Percentiles rank a stretch among this genome's conserved stretches.
Evolutionary conservation across 2,797 vertebrate species (phyloP).

Genomic region (Lycodopsis pacificus): DNA sequence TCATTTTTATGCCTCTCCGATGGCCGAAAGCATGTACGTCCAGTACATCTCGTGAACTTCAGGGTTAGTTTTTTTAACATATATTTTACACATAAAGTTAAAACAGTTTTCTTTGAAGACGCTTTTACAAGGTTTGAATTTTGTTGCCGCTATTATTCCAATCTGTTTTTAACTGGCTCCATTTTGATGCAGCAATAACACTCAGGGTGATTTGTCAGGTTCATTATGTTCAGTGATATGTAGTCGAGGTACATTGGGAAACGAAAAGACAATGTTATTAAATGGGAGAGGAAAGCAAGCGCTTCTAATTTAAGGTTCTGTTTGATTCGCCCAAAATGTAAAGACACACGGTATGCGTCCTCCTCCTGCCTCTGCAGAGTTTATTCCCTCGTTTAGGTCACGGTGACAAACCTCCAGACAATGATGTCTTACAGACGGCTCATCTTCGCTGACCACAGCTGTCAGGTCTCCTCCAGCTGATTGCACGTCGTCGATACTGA

Average conservation of each 20-base stretch:
- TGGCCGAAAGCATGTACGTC: too few species aligned
- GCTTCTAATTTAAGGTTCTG: neutral
- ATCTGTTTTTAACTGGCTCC: conserved; percentile 38
- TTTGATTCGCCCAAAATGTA: neutral
- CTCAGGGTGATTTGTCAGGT: conserved; percentile 11
- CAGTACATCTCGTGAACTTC: neutral
- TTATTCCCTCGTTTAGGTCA: neutral
- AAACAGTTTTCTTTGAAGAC: neutral
- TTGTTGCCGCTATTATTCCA: neutral
- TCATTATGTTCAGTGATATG: conserved; percentile 22
- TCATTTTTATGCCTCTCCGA: neutral
- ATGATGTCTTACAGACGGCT: neutral
- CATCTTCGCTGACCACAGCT: too few species aligned
- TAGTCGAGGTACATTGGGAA: conserved; percentile 8
- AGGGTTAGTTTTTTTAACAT: neutral
- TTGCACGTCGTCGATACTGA: neutral
- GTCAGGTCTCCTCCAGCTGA: neutral
- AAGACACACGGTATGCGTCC: neutral
- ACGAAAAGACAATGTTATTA: neutral
- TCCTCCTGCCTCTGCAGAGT: neutral
- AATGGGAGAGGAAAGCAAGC: neutral
- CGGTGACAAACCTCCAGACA: neutral
- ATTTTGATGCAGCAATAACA: conserved; percentile 17
- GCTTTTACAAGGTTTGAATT: conserved; percentile 4
- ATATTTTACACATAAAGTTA: neutral